phyloP scores from a whole-genome alignment of 2,113 vertebrate genomes.

The Siniperca chuatsi region DNA sequence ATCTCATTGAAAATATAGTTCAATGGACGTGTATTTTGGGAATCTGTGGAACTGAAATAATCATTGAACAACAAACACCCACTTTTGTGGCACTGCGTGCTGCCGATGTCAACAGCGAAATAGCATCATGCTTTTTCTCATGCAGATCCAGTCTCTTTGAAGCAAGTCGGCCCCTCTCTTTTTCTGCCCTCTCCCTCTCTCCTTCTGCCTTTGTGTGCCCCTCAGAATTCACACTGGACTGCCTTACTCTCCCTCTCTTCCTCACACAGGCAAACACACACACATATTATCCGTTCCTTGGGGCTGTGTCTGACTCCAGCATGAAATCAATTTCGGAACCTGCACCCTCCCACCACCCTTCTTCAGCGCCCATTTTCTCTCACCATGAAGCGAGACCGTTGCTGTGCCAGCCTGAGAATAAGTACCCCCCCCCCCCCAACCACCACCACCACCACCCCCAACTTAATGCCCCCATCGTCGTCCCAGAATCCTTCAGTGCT shows the following conservation, averaged over 20 bases:
- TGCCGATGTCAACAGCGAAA: slow-evolving; percentile 61
- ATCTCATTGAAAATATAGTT: neutral
- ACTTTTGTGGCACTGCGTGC: slow-evolving; percentile 40
- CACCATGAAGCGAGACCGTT: slow-evolving; percentile 77
- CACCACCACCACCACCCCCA: neutral
- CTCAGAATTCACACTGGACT: slow-evolving; percentile 60
- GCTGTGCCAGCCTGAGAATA: slow-evolving; percentile 73
- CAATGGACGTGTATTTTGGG: neutral
- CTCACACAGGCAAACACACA: slow-evolving; percentile 33
- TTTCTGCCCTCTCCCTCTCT: slow-evolving; percentile 46
- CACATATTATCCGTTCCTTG: slow-evolving; percentile 67
- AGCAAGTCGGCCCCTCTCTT: slow-evolving; percentile 68
- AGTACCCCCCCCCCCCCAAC: slow-evolving; percentile 1
- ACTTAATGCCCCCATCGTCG: slow-evolving; percentile 40
- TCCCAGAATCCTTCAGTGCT: slow-evolving; percentile 62
- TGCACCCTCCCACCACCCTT: slow-evolving; percentile 66
- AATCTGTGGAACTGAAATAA: slow-evolving; percentile 49
- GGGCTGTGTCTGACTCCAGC: slow-evolving; percentile 79
- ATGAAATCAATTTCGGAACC: slow-evolving; percentile 83
- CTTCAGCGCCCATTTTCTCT: slow-evolving; percentile 72
- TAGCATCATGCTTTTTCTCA: slow-evolving; percentile 70
- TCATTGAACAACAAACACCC: slow-evolving; percentile 50
- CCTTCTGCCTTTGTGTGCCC: slow-evolving; percentile 61
- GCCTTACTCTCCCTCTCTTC: slow-evolving; percentile 38
- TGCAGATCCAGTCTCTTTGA: slow-evolving; percentile 72